These are phyloP conservation scores for Sisor rabdophorus DNA, from an alignment of 2,113 vertebrate species.

Conservation along the genomic window DNA sequence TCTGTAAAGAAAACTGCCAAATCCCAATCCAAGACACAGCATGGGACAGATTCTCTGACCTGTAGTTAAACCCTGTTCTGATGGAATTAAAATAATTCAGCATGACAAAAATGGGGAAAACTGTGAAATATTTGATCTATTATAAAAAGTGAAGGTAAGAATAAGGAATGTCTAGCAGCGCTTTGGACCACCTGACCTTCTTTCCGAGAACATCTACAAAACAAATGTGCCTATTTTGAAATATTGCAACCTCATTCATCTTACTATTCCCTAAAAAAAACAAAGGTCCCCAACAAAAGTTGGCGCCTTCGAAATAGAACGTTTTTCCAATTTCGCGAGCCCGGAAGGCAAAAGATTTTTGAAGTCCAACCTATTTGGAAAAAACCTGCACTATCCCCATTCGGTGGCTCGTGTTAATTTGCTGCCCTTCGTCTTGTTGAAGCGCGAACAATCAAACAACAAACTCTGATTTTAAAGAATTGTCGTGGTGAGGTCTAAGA, in stretches of 20 bases:
- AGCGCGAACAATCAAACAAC: not conserved
- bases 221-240: not conserved
- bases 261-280: conserved; percentile 2
- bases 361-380: not conserved
- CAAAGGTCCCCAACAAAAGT: conserved; percentile 14
- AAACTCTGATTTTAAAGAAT: not conserved
- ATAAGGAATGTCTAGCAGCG: conserved; percentile 30
- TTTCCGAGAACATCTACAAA: not conserved
- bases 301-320: not conserved
- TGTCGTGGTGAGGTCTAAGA: not conserved
- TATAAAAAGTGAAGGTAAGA: not conserved
- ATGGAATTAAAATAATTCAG: not conserved
- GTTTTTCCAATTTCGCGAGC: conserved; percentile 9
- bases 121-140: conserved; percentile 9
- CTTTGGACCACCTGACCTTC: conserved; percentile 25
- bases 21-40: conserved; percentile 12
- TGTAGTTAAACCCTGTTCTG: conserved; percentile 10
- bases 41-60: conserved; percentile 22
- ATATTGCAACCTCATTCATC: not conserved
- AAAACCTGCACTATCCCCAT: not conserved
- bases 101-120: conserved; percentile 34
- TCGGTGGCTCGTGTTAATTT: conserved; percentile 28
- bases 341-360: conserved; percentile 18
- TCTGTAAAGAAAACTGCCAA: not conserved
- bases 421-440: not conserved